phyloP scores from a whole-genome alignment of 2,113 vertebrate genomes.

The Myiopsitta monachus region DNA sequence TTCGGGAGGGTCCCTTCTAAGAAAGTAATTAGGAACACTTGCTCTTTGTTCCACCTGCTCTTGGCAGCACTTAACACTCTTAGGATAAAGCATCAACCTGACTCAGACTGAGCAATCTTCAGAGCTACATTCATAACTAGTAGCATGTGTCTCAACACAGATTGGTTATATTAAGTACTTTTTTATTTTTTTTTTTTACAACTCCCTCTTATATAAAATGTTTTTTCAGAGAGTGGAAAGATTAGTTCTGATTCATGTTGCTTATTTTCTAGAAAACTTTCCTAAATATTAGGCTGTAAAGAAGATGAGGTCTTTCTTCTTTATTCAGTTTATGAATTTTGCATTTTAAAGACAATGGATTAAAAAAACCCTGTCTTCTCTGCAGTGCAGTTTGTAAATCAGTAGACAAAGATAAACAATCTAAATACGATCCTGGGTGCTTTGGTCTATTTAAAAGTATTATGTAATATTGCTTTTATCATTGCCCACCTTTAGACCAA shows the following conservation, averaged over 20 bases:
- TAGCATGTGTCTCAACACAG: neutral
- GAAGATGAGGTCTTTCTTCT: neutral
- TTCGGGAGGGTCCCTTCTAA: neutral
- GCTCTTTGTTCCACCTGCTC: neutral
- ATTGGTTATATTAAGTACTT: neutral
- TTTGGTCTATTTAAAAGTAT: neutral
- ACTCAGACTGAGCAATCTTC: neutral
- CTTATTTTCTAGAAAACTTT: neutral
- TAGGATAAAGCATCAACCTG: neutral
- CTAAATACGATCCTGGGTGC: neutral
- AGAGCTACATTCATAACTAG: neutral
- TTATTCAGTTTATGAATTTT: neutral
- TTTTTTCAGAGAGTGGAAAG: neutral
- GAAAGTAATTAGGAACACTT: neutral
- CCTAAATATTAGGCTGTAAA: neutral
- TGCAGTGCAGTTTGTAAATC: neutral
- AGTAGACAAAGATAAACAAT: neutral
- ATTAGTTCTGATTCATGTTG: neutral
- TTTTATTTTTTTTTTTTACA: neutral
- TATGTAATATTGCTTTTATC: neutral
- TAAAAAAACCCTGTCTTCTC: neutral
- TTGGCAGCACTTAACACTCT: neutral
- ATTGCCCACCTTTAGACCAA: neutral
- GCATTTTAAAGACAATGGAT: neutral
- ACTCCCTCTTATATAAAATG: neutral